A percentile compares a stretch with the other conserved stretches of the same genome.
These are phyloP conservation scores for Gymnorhina tibicen DNA, from an alignment of 2,113 vertebrate genomes.

Conservation along the genomic window DNA sequence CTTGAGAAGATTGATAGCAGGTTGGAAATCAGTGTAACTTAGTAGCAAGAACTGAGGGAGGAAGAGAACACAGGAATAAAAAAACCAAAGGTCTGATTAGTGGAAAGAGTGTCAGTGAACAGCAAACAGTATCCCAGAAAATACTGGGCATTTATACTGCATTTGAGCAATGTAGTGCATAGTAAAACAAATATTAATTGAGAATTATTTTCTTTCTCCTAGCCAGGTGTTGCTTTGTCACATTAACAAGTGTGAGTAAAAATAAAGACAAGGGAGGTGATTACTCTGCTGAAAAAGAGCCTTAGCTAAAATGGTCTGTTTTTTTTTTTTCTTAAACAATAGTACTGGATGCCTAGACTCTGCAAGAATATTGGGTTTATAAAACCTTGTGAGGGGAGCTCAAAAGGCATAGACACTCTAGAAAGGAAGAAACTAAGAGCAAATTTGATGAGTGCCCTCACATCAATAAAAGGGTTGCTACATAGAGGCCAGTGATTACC, in stretches of 20 bases:
- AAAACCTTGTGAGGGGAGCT: background rate
- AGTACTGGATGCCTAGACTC: background rate
- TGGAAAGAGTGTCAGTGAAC: background rate
- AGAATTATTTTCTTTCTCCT: background rate
- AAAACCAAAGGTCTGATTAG: background rate
- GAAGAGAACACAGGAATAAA: background rate
- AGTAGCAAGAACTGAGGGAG: background rate
- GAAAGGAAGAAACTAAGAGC: background rate
- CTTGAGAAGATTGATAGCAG: background rate
- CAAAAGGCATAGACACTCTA: background rate
- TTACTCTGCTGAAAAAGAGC: background rate
- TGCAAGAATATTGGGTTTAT: background rate
- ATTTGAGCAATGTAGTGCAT: background rate
- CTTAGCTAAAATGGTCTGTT: background rate
- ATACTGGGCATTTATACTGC: background rate
- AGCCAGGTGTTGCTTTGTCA: background rate
- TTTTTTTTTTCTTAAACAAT: background rate
- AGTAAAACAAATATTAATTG: background rate
- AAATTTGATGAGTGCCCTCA: background rate
- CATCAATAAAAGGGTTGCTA: background rate
- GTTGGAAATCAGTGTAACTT: background rate
- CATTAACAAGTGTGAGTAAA: background rate
- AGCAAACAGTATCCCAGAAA: background rate
- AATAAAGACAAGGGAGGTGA: background rate
- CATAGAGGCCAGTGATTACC: accelerated